These are phyloP conservation scores for Caenorhabditis zanzibari DNA, from an alignment of 2,888 invertebrate species.

Conservation along the genomic window DNA sequence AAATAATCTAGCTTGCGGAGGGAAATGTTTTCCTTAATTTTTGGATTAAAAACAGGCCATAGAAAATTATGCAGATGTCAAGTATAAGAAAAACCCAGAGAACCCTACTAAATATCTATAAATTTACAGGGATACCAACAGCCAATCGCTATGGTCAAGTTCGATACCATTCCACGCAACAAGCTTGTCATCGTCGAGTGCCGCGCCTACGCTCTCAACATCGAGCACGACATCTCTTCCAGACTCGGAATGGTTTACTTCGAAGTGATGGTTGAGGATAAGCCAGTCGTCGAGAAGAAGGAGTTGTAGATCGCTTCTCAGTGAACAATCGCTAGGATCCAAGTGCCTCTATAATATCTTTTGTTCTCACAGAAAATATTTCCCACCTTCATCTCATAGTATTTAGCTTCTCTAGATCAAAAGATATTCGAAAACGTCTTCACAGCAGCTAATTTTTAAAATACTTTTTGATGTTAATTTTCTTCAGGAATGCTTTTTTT, in stretches of 20 bases:
- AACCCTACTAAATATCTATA: not conserved
- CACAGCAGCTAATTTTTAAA: slow-evolving; percentile 29
- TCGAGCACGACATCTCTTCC: slow-evolving; percentile 90
- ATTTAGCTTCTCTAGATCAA: slow-evolving; percentile 26
- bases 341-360: slow-evolving; percentile 40
- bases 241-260: slow-evolving; percentile 83
- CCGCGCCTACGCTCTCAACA: slow-evolving; percentile 85
- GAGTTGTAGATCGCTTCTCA: slow-evolving; percentile 51
- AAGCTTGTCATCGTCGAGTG: slow-evolving; percentile 85
- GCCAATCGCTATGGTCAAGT: slow-evolving; percentile 84
- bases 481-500: slow-evolving; percentile 34
- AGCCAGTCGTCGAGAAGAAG: slow-evolving; percentile 42
- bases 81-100: not conserved
- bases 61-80: too few relatives aligned
- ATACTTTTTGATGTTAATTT: slow-evolving; percentile 11
- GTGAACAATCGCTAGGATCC: slow-evolving; percentile 32
- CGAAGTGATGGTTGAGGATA: slow-evolving; percentile 79
- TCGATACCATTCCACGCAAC: slow-evolving; percentile 84
- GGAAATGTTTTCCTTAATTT: too few relatives aligned
- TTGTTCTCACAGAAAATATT: not conserved
- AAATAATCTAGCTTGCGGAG: not conserved
- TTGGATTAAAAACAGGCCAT: too few relatives aligned
- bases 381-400: not conserved
- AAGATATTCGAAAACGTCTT: slow-evolving; percentile 35
- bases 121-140: slow-evolving; percentile 63